Evolutionary conservation across 2,888 invertebrate genomes (phyloP).

Genomic region (Drosophila koepferae): DNA sequence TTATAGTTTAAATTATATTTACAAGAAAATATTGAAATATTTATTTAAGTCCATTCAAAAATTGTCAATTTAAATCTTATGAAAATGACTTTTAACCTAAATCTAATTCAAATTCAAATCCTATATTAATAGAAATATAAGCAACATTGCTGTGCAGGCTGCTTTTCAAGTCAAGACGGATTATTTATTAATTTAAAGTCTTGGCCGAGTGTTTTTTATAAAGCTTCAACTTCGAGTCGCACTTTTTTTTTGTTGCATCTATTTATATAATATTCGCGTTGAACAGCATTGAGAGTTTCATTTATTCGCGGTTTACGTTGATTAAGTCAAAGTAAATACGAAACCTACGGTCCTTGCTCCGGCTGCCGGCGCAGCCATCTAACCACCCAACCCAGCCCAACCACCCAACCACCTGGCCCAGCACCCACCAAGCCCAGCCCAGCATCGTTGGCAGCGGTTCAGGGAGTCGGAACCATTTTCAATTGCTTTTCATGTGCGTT

Average conservation of each 20-base stretch:
- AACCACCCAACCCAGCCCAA: background rate
- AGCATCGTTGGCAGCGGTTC: conserved; percentile 5
- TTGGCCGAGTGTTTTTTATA: background rate
- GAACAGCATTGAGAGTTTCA: conserved; percentile 14
- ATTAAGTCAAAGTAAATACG: conserved; percentile 49
- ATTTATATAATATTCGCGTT: conserved; percentile 13
- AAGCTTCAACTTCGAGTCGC: background rate
- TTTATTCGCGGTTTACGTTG: conserved; percentile 38
- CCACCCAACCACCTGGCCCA: background rate
- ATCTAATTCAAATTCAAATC: background rate
- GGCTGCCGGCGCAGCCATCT: background rate
- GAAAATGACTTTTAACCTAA: background rate
- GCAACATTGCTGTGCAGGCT: background rate
- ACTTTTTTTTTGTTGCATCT: background rate
- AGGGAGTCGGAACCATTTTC: conserved; percentile 34
- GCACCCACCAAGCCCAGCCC: background rate
- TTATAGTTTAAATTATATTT: too few relatives aligned
- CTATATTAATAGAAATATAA: background rate
- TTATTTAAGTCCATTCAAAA: too few relatives aligned
- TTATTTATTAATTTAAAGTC: background rate
- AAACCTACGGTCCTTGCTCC: conserved; percentile 14
- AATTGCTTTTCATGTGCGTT: conserved; percentile 74
- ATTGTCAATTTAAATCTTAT: background rate
- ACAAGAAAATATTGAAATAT: too few relatives aligned
- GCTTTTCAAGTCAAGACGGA: background rate